Conservation (phyloP, 2,113 vertebrate genomes). For the Corythornis vintsioides region DNA sequence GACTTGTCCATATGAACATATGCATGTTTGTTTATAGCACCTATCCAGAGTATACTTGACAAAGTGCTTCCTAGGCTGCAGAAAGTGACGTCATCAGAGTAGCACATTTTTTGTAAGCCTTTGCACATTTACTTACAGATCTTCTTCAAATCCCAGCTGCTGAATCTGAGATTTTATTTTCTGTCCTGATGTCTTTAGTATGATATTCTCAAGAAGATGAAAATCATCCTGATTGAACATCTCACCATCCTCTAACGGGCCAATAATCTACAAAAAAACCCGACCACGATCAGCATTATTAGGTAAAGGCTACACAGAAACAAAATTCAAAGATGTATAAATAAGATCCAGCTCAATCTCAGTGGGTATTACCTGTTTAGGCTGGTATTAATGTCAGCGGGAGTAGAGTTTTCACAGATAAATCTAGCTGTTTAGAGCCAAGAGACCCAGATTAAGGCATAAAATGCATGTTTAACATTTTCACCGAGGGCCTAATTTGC, state of each 20-base stretch:
- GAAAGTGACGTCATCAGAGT: not conserved
- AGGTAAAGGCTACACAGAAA: not conserved
- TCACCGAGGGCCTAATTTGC: not conserved
- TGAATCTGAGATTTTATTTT: slow-evolving; percentile 92
- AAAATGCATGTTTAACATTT: not conserved
- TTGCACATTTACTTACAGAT: slow-evolving; percentile 81
- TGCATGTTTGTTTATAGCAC: not conserved
- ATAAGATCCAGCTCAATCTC: not conserved
- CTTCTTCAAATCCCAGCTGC: slow-evolving; percentile 89
- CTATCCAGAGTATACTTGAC: not conserved
- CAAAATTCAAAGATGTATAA: not conserved
- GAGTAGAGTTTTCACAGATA: not conserved
- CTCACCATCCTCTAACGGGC: slow-evolving; percentile 88
- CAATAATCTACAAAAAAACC: slow-evolving; percentile 84
- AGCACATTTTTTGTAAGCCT: not conserved
- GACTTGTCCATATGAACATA: not conserved
- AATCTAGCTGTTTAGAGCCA: not conserved
- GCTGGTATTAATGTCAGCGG: not conserved
- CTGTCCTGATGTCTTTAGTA: slow-evolving; percentile 94
- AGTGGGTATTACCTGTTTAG: not conserved
- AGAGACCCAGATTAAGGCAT: not conserved
- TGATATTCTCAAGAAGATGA: slow-evolving; percentile 94
- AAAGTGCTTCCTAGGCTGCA: not conserved
- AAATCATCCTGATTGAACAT: slow-evolving; percentile 98
- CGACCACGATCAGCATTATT: not conserved